These are phyloP conservation scores for Callosobruchus maculatus DNA, from an alignment of 2,888 invertebrate species.

Conservation along the genomic window DNA sequence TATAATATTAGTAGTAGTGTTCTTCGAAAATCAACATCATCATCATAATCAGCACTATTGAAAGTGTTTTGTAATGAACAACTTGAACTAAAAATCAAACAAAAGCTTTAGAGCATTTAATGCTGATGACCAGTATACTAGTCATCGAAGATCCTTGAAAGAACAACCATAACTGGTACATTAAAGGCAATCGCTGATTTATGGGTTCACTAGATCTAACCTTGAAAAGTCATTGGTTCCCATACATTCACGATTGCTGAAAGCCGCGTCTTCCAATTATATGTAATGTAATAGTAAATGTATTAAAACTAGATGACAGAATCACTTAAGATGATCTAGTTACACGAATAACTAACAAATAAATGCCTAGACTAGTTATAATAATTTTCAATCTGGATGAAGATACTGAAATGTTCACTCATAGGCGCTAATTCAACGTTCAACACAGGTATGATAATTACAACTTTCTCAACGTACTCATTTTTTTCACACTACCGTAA, in stretches of 20 bases:
- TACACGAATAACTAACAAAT: not conserved
- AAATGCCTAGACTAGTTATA: too few relatives aligned
- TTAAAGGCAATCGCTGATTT: not conserved
- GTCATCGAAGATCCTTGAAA: not conserved
- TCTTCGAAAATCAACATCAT: too few relatives aligned
- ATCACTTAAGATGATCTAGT: not conserved
- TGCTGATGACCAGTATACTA: not conserved
- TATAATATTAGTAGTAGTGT: too few relatives aligned
- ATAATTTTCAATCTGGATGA: too few relatives aligned
- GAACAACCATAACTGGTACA: not conserved
- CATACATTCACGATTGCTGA: not conserved
- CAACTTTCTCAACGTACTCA: too few relatives aligned
- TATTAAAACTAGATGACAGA: not conserved
- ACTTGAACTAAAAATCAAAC: not conserved
- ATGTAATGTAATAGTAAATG: not conserved
- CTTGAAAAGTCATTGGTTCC: not conserved
- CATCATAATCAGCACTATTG: too few relatives aligned
- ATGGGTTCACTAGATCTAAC: not conserved
- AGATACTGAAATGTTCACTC: too few relatives aligned
- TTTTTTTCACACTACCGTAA: too few relatives aligned
- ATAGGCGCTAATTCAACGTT: too few relatives aligned
- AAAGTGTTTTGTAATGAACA: too few relatives aligned
- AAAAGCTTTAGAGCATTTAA: not conserved
- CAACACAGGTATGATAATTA: too few relatives aligned
- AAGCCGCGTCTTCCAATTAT: not conserved